Evolutionary conservation across 2,888 invertebrate species (phyloP).

Genomic region (Lottia scabra): DNA sequence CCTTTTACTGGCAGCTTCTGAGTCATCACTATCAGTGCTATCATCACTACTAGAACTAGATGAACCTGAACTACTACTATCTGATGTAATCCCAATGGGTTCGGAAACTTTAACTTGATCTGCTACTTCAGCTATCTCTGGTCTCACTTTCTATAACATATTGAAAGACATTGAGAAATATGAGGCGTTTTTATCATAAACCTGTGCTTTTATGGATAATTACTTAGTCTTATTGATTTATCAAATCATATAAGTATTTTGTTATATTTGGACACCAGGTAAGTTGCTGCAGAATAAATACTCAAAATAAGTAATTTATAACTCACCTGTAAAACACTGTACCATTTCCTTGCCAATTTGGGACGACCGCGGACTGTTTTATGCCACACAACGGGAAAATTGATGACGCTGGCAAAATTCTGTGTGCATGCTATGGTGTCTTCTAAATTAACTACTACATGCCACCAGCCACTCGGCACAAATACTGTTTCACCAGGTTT

Average conservation of each 20-base stretch:
- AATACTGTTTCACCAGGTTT: slow-evolving; percentile 97
- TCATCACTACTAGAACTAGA: slow-evolving; percentile 81
- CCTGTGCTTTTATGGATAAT: too few relatives aligned
- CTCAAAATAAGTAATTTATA: too few relatives aligned
- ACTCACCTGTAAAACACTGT: slow-evolving; percentile 72
- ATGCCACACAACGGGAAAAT: slow-evolving; percentile 98
- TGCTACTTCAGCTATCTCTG: slow-evolving; percentile 66
- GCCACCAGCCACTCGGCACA: slow-evolving; percentile 99
- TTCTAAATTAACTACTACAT: slow-evolving; percentile 97
- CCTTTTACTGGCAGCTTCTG: slow-evolving; percentile 28
- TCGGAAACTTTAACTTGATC: slow-evolving; percentile 85
- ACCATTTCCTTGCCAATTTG: slow-evolving; percentile 94
- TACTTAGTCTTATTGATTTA: too few relatives aligned
- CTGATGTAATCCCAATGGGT: slow-evolving; percentile 92
- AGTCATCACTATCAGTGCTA: slow-evolving; percentile 30
- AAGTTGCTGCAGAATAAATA: too few relatives aligned
- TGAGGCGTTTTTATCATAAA: too few relatives aligned
- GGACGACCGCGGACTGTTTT: slow-evolving; percentile 93
- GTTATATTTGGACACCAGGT: too few relatives aligned
- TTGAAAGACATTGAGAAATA: too few relatives aligned
- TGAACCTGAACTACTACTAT: slow-evolving; percentile 86
- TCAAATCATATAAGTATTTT: too few relatives aligned
- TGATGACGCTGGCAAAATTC: slow-evolving; percentile 89
- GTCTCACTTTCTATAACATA: slow-evolving; percentile 50
- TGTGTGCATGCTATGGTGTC: slow-evolving; percentile 97